These are phyloP conservation scores for Epirrhoe tristata DNA, from an alignment of 2,888 invertebrate genomes.

Conservation along the genomic window DNA sequence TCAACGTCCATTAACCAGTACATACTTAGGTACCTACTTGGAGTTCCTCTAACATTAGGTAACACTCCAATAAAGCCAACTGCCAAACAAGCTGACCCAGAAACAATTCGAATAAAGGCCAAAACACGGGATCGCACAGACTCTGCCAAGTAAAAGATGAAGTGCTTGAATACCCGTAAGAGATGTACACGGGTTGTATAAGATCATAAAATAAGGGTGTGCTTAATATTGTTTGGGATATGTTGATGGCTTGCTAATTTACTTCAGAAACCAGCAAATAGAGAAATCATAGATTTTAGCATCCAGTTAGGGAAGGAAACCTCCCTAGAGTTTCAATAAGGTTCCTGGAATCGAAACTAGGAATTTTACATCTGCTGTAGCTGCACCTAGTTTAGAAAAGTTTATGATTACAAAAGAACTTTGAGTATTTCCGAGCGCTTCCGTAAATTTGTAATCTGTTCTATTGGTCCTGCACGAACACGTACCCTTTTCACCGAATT, in stretches of 20 bases:
- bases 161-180: slow-evolving; percentile 22
- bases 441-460: background rate
- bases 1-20: slow-evolving; percentile 12
- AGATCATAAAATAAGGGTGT: slow-evolving; percentile 13
- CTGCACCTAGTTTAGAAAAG: background rate
- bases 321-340: background rate
- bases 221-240: slow-evolving; percentile 4
- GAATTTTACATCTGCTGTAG: background rate
- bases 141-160: slow-evolving; percentile 33
- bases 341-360: background rate
- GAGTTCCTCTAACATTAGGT: slow-evolving; percentile 23
- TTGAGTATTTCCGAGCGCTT: background rate
- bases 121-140: slow-evolving; percentile 25
- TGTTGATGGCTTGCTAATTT: background rate
- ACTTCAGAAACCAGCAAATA: too few species aligned
- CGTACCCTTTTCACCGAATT: slow-evolving; percentile 25
- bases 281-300: background rate
- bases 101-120: slow-evolving; percentile 36
- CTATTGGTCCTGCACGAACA: background rate
- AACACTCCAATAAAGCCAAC: slow-evolving; percentile 35
- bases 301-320: background rate
- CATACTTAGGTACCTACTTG: slow-evolving; percentile 4
- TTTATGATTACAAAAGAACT: background rate
- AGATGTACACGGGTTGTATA: slow-evolving; percentile 18
- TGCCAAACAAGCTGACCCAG: slow-evolving; percentile 37